phyloP scores from a whole-genome alignment of 2,888 invertebrate species.

The Zygothrica quintamaculata region DNA sequence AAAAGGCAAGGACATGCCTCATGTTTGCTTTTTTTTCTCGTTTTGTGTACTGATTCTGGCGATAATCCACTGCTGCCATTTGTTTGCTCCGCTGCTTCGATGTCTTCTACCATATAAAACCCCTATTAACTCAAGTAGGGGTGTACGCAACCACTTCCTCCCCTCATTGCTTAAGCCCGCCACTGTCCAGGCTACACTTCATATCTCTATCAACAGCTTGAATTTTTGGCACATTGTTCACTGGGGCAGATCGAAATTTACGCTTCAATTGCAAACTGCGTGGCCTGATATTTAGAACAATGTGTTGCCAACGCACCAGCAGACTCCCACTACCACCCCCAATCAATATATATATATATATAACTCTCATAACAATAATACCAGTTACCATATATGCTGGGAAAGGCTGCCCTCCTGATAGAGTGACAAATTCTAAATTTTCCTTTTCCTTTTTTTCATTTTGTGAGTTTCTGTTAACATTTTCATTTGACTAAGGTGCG shows the following conservation, averaged over 20 bases:
- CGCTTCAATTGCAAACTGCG: slow-evolving; percentile 77
- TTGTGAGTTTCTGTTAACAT: slow-evolving; percentile 35
- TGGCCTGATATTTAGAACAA: slow-evolving; percentile 73
- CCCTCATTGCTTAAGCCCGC: too few relatives aligned
- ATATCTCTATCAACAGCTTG: slow-evolving; percentile 70
- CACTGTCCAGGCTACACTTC: slow-evolving; percentile 36
- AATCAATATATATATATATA: slow-evolving; percentile 28
- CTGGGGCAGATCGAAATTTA: slow-evolving; percentile 71
- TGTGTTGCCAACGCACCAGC: slow-evolving; percentile 65
- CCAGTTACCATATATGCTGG: slow-evolving; percentile 25
- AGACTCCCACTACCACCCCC: not conserved
- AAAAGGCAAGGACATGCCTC: slow-evolving; percentile 63
- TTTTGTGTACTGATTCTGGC: slow-evolving; percentile 60
- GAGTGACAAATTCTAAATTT: slow-evolving; percentile 42
- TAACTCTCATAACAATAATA: slow-evolving; percentile 51
- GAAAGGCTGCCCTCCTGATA: slow-evolving; percentile 24
- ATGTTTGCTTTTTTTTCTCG: slow-evolving; percentile 56
- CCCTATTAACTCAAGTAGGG: not conserved
- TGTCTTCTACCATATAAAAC: slow-evolving; percentile 18
- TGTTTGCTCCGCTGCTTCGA: slow-evolving; percentile 63
- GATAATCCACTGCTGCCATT: slow-evolving; percentile 80
- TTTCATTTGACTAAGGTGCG: slow-evolving; percentile 35
- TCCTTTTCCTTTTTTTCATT: slow-evolving; percentile 13
- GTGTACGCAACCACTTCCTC: slow-evolving; percentile 12
- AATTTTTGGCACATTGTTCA: slow-evolving; percentile 69